phyloP scores from a whole-genome alignment of 2,113 vertebrate genomes.

The Notothenia rossii region DNA sequence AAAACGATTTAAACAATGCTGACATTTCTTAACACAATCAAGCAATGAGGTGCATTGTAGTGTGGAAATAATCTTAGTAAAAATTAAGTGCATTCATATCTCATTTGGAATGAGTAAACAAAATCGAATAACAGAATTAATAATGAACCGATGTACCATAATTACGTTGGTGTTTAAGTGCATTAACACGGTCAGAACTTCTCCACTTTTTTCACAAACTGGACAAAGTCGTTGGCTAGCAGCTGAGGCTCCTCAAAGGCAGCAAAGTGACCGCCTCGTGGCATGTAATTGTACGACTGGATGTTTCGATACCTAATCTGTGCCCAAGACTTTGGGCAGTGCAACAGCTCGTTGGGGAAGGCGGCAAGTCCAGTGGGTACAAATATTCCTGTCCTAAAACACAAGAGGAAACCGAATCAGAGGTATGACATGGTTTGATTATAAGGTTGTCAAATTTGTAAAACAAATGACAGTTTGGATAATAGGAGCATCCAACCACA shows the following conservation, averaged over 20 bases:
- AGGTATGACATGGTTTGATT: not conserved
- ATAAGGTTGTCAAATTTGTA: not conserved
- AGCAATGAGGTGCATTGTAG: not conserved
- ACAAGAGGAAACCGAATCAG: not conserved
- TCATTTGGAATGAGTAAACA: not conserved
- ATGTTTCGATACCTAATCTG: slow-evolving; percentile 81
- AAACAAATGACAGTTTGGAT: not conserved
- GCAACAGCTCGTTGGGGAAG: slow-evolving; percentile 85
- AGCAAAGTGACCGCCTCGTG: slow-evolving; percentile 89
- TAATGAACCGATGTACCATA: not conserved
- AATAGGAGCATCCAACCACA: slow-evolving; percentile 13
- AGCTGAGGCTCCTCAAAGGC: slow-evolving; percentile 90
- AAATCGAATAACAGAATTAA: not conserved
- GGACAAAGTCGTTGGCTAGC: slow-evolving; percentile 84
- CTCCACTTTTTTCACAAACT: slow-evolving; percentile 88
- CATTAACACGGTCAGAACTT: slow-evolving; percentile 43
- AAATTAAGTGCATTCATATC: not conserved
- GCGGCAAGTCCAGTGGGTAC: slow-evolving; percentile 89
- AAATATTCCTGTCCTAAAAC: slow-evolving; percentile 75
- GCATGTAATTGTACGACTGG: slow-evolving; percentile 86
- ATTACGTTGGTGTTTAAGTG: not conserved
- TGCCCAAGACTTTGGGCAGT: slow-evolving; percentile 84
- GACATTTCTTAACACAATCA: slow-evolving; percentile 6
- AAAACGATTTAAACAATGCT: slow-evolving; percentile 4
- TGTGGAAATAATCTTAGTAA: not conserved